Base-by-base conservation (phyloP, 2,113 vertebrate species). In the Colistium nudipinnis region DNA sequence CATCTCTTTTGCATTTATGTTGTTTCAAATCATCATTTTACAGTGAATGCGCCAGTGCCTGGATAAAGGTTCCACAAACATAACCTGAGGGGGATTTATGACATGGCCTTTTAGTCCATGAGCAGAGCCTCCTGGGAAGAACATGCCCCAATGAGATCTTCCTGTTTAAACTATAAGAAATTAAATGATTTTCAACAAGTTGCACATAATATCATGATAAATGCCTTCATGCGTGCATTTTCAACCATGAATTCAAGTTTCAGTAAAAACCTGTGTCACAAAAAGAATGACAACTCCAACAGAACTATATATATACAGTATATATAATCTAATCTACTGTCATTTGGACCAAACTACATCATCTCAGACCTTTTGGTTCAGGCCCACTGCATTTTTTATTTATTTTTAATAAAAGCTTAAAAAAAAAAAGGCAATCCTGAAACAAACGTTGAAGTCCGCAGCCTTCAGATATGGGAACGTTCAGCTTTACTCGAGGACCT, bases 401-500 rank as follows among this genome's bases (percentile, higher is more conserved):
- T 39, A 43, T 3, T 3, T 7, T 62, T n/a, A 0, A 8, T 30
- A 31, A 31, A 16, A 52, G 17, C 27, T 19, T 43, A 43, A 10
- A 44, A 41, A n/a, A 0, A 30, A 4, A 1, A 1, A 13, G 30
- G 57, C 19, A 7, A 57, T 56, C 20, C 13, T 33, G 14, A 60
- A 20, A 28, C 55, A 22, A 64, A 28, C 39, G 19, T 65, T 48
- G 53, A 78, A 72, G 49, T 70, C 65, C 55, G 44, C 56, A 61
- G 57, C 71, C 27, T 67, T 76, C 67, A 53, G 51, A 36, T 9
- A 31, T 43, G 27, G 54, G 56, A 73, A 0, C 6, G n/a, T 45
- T 49, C 30, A 31, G 70, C 72, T 76, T 85, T 63, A 78, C 76
- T 80, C 49, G 62, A 85, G 72, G 65, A 60, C 71, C 59, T 47